Conservation (phyloP, 35 echinoderm and acorn worm genomes). For the Heliocidaris tuberculata region DNA sequence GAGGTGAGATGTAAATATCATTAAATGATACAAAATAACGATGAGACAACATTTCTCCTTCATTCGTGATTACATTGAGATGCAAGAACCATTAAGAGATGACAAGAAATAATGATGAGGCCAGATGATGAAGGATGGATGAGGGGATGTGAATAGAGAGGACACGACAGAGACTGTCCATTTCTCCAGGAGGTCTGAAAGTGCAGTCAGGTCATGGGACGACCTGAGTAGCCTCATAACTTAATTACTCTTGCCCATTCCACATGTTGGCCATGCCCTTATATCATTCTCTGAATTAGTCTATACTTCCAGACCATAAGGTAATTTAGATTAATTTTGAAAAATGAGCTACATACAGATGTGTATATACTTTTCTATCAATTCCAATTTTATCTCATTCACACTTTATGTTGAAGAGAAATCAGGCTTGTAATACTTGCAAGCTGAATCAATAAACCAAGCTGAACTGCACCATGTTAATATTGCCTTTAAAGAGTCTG, state of each 20-base stretch:
- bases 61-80: background rate
- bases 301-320: background rate
- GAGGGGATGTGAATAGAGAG: background rate
- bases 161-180: background rate
- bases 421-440: too few relatives aligned
- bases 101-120: background rate
- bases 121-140: background rate
- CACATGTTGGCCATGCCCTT: background rate
- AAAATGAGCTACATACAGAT: too few relatives aligned
- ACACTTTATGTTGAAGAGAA: too few relatives aligned
- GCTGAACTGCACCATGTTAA: too few relatives aligned
- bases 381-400: too few relatives aligned
- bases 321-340: background rate
- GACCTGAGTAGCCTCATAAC: slow-evolving; percentile 23
- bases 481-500: background rate
- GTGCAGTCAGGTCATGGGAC: slow-evolving; percentile 18
- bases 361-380: too few relatives aligned
- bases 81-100: background rate
- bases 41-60: too few relatives aligned
- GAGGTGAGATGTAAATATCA: background rate
- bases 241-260: slow-evolving; percentile 13
- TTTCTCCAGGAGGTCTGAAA: slow-evolving; percentile 7
- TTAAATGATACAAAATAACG: too few relatives aligned
- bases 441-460: too few relatives aligned
- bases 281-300: background rate